Evolutionary conservation across 2,113 vertebrate species (phyloP).

Genomic region (Ahaetulla prasina): DNA sequence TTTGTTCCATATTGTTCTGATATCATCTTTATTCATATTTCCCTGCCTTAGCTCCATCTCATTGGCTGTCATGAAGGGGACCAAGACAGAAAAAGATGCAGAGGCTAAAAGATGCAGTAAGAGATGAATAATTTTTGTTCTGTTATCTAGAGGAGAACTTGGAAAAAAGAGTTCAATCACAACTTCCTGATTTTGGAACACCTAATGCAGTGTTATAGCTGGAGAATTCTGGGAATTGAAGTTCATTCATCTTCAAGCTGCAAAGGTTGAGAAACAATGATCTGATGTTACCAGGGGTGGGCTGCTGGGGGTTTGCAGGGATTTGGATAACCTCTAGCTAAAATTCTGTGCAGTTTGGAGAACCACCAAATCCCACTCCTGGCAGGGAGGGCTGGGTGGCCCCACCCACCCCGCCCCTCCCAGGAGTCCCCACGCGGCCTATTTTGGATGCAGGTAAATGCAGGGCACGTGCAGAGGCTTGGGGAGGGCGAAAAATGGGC

Average conservation of each 20-base stretch:
- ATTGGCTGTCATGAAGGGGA: background rate
- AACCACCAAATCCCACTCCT: no score
- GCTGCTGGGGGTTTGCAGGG: no score
- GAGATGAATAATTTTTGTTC: background rate
- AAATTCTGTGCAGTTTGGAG: no score
- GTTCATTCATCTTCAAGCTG: background rate
- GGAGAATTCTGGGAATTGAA: background rate
- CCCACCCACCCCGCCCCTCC: no score
- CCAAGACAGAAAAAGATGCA: background rate
- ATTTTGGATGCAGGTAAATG: no score
- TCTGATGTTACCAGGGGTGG: background rate
- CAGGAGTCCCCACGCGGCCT: no score
- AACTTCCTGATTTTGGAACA: background rate
- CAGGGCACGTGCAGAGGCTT: no score
- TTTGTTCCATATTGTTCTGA: background rate
- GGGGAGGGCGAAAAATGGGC: no score
- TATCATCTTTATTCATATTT: background rate
- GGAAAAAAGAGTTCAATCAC: background rate
- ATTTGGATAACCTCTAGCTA: no score
- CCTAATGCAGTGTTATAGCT: background rate
- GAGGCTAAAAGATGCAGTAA: background rate
- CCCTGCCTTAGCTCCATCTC: background rate
- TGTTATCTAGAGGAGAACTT: background rate
- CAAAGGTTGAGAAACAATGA: background rate
- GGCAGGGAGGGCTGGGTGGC: no score